Conservation (phyloP, 2,797 vertebrate genomes). For the Picus viridis region DNA sequence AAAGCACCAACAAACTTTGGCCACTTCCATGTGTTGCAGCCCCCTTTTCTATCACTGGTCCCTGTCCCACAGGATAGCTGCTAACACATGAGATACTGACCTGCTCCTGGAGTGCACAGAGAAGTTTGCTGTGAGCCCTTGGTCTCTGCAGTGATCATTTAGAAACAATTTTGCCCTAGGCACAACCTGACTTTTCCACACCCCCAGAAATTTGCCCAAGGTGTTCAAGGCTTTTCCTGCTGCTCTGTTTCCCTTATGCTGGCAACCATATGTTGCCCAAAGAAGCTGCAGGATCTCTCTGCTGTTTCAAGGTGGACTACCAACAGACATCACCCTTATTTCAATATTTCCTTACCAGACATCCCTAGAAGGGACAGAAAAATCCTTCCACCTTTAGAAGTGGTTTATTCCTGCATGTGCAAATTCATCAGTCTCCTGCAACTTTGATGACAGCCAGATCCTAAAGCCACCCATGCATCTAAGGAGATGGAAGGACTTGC, state of each 20-base stretch:
- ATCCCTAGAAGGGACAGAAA: not conserved
- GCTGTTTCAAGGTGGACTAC: not conserved
- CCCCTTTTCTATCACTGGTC: not conserved
- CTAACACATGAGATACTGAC: accelerated
- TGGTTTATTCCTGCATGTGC: not conserved
- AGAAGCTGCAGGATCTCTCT: not conserved
- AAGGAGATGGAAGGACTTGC: not conserved
- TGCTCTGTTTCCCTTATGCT: not conserved
- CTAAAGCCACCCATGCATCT: accelerated
- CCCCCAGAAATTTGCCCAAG: not conserved
- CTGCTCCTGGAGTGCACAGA: not conserved
- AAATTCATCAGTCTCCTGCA: not conserved
- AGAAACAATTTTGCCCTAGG: not conserved
- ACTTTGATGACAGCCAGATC: not conserved
- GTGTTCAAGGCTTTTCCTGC: not conserved
- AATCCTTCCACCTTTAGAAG: not conserved
- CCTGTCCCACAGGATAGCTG: not conserved
- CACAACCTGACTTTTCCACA: not conserved
- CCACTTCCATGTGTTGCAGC: accelerated
- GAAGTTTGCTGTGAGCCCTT: not conserved
- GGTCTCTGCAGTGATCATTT: not conserved
- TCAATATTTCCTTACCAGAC: not conserved
- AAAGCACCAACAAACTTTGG: not conserved
- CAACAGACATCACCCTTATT: not conserved
- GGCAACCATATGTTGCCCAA: not conserved